These are phyloP conservation scores for Rutpela maculata DNA, from an alignment of 2,888 invertebrate species.

Conservation along the genomic window DNA sequence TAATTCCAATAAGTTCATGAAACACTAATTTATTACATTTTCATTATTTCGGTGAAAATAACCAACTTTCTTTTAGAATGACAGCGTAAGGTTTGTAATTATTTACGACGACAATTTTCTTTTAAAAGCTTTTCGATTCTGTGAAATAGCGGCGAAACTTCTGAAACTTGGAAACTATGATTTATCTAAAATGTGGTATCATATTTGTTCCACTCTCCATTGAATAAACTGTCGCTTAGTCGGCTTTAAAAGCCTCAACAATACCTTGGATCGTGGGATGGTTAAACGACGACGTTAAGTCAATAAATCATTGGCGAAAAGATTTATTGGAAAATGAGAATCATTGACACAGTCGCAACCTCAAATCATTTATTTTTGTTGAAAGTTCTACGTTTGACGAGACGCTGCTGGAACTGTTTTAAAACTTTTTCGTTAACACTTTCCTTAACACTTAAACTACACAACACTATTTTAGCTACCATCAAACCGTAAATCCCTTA, in stretches of 20 bases:
- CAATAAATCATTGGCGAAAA: slow-evolving; percentile 1
- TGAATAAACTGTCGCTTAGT: neutral
- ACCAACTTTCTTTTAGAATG: neutral
- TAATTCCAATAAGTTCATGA: neutral
- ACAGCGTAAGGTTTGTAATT: neutral
- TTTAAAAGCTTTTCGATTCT: neutral
- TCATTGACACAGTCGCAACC: neutral
- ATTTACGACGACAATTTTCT: neutral
- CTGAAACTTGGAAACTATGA: neutral
- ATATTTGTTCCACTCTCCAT: slow-evolving; percentile 2
- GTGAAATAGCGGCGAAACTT: neutral
- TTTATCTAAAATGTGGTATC: neutral
- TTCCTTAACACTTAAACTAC: slow-evolving; percentile 30
- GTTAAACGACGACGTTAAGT: neutral
- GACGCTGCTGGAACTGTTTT: neutral
- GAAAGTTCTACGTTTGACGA: neutral
- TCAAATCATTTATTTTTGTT: slow-evolving; percentile 1
- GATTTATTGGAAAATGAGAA: neutral
- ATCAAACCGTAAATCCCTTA: slow-evolving; percentile 35
- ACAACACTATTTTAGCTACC: slow-evolving; percentile 35
- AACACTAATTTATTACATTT: neutral
- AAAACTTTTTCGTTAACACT: slow-evolving; percentile 33
- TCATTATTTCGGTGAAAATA: neutral
- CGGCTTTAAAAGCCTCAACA: neutral
- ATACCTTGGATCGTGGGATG: neutral